Conservation (phyloP, 2,888 invertebrate species). For the Polydrusus tereticollis region DNA sequence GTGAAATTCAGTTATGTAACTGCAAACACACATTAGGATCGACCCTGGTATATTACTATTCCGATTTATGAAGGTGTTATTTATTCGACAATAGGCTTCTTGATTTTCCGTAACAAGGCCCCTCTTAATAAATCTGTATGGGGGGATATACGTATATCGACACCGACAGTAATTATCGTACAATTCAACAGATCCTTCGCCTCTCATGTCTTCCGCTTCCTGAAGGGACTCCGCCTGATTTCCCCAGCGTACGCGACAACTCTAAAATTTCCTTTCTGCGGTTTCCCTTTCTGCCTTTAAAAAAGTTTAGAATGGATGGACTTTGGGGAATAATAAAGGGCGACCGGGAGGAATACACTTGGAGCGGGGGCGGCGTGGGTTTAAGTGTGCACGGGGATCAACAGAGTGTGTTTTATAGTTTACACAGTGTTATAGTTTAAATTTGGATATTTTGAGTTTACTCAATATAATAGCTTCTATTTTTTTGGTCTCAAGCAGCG, state of each 20-base stretch:
- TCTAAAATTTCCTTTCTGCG: slow-evolving; percentile 30
- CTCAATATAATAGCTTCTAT: too few relatives aligned
- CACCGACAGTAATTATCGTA: slow-evolving; percentile 16
- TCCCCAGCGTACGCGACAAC: slow-evolving; percentile 25
- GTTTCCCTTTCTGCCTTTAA: slow-evolving; percentile 16
- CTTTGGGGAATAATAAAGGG: background rate
- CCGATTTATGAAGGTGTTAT: too few relatives aligned
- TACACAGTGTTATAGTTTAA: too few relatives aligned
- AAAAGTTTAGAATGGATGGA: slow-evolving; percentile 14
- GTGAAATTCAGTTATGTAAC: too few relatives aligned
- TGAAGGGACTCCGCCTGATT: slow-evolving; percentile 25
- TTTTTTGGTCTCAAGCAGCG: too few relatives aligned
- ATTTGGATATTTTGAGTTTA: too few relatives aligned
- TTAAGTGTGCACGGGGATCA: too few relatives aligned
- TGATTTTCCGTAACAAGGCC: background rate
- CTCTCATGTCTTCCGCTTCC: slow-evolving; percentile 19
- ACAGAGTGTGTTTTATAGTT: too few relatives aligned
- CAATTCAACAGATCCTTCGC: slow-evolving; percentile 20
- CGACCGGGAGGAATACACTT: background rate
- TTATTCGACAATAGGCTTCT: too few relatives aligned
- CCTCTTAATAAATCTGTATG: background rate
- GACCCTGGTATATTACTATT: too few relatives aligned
- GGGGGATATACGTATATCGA: background rate
- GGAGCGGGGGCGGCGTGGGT: too few relatives aligned
- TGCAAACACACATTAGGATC: too few relatives aligned